Conservation (phyloP, 2,113 vertebrate genomes). For the Brachionichthys hirsutus region DNA sequence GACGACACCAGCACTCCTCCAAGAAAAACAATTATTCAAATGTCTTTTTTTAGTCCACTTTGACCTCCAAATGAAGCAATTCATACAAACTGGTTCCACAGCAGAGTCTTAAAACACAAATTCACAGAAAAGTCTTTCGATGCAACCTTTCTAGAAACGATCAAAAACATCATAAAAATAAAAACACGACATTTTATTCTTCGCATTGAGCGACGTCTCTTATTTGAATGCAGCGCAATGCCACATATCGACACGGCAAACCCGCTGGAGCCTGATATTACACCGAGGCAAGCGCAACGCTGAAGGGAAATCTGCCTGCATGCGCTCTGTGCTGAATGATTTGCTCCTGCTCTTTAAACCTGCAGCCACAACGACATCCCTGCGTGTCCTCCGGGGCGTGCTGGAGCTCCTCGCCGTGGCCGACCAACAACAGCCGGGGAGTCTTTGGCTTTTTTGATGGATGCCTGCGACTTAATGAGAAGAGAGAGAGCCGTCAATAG, state of each 20-base stretch:
- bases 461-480: slow-evolving; percentile 47
- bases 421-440: slow-evolving; percentile 11
- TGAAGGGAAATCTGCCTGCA: slow-evolving; percentile 10
- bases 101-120: too few species aligned
- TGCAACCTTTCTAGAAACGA: too few species aligned
- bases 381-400: background rate
- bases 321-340: slow-evolving; percentile 15
- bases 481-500: slow-evolving; percentile 51
- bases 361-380: background rate
- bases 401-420: slow-evolving; percentile 3
- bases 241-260: background rate
- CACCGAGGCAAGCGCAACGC: background rate
- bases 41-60: too few species aligned
- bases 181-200: background rate
- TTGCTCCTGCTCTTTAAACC: slow-evolving; percentile 5
- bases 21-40: too few species aligned
- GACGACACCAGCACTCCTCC: too few species aligned
- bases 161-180: too few species aligned
- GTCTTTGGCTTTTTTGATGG: slow-evolving; percentile 26
- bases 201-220: background rate
- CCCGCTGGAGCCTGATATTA: slow-evolving; percentile 12
- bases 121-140: too few species aligned
- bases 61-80: too few species aligned
- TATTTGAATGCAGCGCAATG: background rate
- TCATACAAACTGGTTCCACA: too few species aligned